These are phyloP conservation scores for Teleogryllus occipitalis DNA, from an alignment of 1,140 invertebrate species.

Conservation along the genomic window DNA sequence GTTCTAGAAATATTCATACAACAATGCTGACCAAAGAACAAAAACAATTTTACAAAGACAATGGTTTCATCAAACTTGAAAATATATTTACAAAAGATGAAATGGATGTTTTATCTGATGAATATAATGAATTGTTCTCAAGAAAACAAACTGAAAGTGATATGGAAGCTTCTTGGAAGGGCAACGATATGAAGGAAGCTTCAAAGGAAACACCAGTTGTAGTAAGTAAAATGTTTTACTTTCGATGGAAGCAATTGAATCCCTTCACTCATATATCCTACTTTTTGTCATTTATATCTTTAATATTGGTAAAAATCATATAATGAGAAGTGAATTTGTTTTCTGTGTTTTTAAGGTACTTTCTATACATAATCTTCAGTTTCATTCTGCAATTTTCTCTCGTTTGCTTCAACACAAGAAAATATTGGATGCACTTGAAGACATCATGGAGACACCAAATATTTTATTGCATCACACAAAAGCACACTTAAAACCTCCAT, in stretches of 20 bases:
- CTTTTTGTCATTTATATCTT: background rate
- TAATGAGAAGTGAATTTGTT: background rate
- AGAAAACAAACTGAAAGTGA: constrained; percentile 32
- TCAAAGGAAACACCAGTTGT: constrained; percentile 33
- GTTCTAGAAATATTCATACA: background rate
- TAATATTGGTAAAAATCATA: too few relatives aligned
- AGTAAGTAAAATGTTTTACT: constrained; percentile 28
- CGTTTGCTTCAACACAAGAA: constrained; percentile 43
- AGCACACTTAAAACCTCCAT: constrained; percentile 51
- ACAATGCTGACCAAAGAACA: constrained; percentile 35
- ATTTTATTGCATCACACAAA: constrained; percentile 55
- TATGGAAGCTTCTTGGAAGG: constrained; percentile 43
- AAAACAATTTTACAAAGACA: constrained; percentile 40
- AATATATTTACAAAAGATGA: constrained; percentile 38
- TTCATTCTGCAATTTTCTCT: constrained; percentile 47
- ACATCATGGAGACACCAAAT: constrained; percentile 47
- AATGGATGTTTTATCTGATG: constrained; percentile 38
- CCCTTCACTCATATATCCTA: background rate
- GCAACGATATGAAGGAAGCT: constrained; percentile 38
- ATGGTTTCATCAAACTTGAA: constrained; percentile 43
- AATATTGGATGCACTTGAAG: constrained; percentile 47
- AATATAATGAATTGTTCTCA: constrained; percentile 41
- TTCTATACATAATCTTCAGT: constrained; percentile 49
- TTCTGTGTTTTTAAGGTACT: constrained; percentile 35
- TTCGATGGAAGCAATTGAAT: background rate